phyloP scores from a whole-genome alignment of 2,113 vertebrate genomes.

The Pelmatolapia mariae region DNA sequence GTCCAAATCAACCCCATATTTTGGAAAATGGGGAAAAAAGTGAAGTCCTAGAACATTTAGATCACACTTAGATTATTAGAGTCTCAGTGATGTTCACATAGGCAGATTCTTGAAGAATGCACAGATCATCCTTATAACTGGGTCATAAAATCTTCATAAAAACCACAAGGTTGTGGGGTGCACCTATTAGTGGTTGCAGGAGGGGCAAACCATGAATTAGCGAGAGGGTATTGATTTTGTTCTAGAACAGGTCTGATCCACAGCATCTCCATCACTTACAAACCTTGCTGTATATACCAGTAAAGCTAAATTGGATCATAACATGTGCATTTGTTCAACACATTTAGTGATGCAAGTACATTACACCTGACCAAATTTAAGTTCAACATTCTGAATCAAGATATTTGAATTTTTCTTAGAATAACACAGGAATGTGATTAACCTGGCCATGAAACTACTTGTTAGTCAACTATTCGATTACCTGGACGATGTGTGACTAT shows the following conservation, averaged over 20 bases:
- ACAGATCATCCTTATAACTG: neutral
- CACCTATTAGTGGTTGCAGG: neutral
- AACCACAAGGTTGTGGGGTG: neutral
- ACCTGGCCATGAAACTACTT: neutral
- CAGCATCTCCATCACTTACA: neutral
- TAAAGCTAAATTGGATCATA: neutral
- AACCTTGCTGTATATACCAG: neutral
- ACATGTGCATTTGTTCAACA: neutral
- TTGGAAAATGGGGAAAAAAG: neutral
- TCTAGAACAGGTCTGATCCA: neutral
- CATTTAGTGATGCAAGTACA: neutral
- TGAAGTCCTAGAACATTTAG: neutral
- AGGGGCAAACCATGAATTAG: accelerated
- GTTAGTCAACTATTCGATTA: neutral
- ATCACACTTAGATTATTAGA: neutral
- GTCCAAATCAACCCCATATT: neutral
- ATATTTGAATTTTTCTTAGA: too few species aligned
- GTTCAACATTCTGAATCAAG: too few species aligned
- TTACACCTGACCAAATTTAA: too few species aligned
- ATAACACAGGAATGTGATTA: too few species aligned
- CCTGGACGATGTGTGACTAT: neutral
- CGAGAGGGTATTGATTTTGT: neutral
- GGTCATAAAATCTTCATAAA: neutral
- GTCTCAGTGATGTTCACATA: neutral
- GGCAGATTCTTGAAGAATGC: neutral